A percentile compares a stretch with the other conserved stretches of the same genome.
phyloP scores from a whole-genome alignment of 2,113 vertebrate species.

The Thamnophis sirtalis region DNA sequence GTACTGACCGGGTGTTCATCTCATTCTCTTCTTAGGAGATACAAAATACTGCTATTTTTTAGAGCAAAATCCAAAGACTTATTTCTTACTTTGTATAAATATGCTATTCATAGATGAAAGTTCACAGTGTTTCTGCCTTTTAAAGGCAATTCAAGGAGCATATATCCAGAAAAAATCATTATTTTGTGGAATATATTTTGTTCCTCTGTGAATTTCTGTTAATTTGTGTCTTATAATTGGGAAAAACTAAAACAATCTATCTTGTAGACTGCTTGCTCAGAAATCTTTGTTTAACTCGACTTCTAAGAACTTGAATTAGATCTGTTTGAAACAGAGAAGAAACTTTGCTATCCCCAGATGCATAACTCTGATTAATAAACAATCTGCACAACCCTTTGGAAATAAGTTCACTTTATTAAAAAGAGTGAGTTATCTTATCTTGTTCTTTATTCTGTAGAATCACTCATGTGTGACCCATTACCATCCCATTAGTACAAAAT shows the following conservation, averaged over 20 bases:
- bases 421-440: slow-evolving; percentile 59
- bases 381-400: slow-evolving; percentile 34
- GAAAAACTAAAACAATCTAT: slow-evolving; percentile 10
- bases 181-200: not conserved
- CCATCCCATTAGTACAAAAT: slow-evolving; percentile 56
- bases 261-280: slow-evolving; percentile 25
- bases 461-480: slow-evolving; percentile 62
- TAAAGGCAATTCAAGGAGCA: not conserved
- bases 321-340: slow-evolving; percentile 52
- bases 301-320: slow-evolving; percentile 51
- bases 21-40: no score
- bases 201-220: not conserved
- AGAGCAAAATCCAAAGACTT: not conserved
- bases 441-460: slow-evolving; percentile 59
- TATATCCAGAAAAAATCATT: not conserved
- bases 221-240: slow-evolving; percentile 27
- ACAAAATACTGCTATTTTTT: not conserved
- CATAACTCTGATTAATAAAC: slow-evolving; percentile 53
- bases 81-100: not conserved
- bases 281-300: slow-evolving; percentile 46
- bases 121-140: not conserved
- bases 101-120: no score
- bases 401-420: slow-evolving; percentile 58
- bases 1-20: no score
- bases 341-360: slow-evolving; percentile 20